Evolutionary conservation across 2,888 invertebrate genomes (phyloP).

Genomic region (Gibbula magus): DNA sequence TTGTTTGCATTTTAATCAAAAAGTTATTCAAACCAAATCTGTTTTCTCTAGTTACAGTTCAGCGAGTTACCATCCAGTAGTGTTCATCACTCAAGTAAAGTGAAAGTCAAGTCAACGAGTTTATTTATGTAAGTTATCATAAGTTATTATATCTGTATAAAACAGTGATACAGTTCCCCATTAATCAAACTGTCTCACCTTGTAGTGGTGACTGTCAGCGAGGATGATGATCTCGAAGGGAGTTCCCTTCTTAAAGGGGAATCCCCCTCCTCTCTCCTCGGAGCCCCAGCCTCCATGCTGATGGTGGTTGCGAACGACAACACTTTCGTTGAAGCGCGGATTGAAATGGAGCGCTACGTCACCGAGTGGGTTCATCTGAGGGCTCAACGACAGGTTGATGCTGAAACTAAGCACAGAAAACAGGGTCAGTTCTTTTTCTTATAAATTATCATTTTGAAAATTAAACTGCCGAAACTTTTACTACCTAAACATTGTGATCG

Average conservation of each 20-base stretch:
- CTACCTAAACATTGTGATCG: too few relatives aligned
- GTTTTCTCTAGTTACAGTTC: too few relatives aligned
- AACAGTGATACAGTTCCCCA: too few relatives aligned
- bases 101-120: too few relatives aligned
- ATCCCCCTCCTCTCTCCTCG: constrained; percentile 58
- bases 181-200: constrained; percentile 33
- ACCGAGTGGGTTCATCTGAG: constrained; percentile 38
- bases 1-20: too few relatives aligned
- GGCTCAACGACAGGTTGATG: constrained; percentile 44
- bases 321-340: constrained; percentile 58
- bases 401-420: constrained; percentile 46
- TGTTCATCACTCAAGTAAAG: too few relatives aligned
- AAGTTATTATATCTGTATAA: too few relatives aligned
- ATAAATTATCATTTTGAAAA: not conserved
- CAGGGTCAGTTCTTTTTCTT: not conserved
- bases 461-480: too few relatives aligned
- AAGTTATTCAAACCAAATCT: too few relatives aligned
- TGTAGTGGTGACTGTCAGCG: constrained; percentile 44
- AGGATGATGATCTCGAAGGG: constrained; percentile 57
- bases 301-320: constrained; percentile 58
- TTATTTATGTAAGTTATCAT: too few relatives aligned
- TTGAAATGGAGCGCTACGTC: constrained; percentile 63
- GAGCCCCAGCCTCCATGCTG: constrained; percentile 56
- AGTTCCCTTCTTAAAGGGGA: constrained; percentile 57
- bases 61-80: too few relatives aligned